Evolutionary conservation across 2,113 vertebrate genomes (phyloP), one percentile per base, ranked within the genome.

Genomic region (Phalacrocorax brasilianus): DNA sequence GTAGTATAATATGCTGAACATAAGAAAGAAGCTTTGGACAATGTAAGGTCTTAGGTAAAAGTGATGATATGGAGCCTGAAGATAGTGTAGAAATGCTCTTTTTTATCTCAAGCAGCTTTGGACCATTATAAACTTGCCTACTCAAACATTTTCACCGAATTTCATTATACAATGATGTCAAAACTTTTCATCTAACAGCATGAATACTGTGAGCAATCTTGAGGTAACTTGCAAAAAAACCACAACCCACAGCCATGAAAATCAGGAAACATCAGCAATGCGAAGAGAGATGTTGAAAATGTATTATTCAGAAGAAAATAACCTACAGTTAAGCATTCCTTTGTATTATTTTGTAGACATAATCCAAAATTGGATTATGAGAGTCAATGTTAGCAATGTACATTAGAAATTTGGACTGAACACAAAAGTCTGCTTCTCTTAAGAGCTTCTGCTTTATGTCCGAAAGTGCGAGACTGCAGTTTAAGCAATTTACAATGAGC

Each of bases 181-280:
- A 81, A 55, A 63, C 8, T 9, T 85, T 78, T 89, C 15, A 78
- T 33, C 12, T 62, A 71, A 73, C 42, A 24, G 8, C 15, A 16
- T 16, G 13, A 89, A 53, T 71, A 26, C 13, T 33, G 23, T 35
- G 13, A 80, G 8, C 1, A 68, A 61, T 91, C 42, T 67, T 65
- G 53, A 83, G 42, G 26, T 16, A 50, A 55, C 35, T 58, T 56
- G 23, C 20, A 52, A 58, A 83, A 68, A 82, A 23, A 3, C 3
- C 8, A 8, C 13, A 56, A 1, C 2, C 6, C 18, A 28, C 1
- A 0, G 50, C 5, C 28, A n/a, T 9, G 3, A 74, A 74, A 86
- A 45, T 24, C 5, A 4, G 11, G 9, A 81, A 71, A 61, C 1
- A n/a, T 6, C 8, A 85, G 3, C 6, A 50, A 3, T 2, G 3